Evolutionary conservation across 1,140 invertebrate species (phyloP).

Genomic region (Aphaenogaster rudis): DNA sequence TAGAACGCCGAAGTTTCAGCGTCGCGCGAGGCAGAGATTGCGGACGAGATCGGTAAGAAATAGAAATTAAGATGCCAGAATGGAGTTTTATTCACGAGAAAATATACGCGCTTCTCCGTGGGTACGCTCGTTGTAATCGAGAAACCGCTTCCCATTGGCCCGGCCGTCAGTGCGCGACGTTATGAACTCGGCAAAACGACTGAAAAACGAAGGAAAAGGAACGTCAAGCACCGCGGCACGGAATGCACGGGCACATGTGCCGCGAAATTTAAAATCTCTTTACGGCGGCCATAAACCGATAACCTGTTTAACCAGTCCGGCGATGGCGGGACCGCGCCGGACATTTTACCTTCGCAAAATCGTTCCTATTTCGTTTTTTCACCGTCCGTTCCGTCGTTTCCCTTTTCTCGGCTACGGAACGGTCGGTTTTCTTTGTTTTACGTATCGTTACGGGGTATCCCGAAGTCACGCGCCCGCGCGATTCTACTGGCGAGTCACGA

Average conservation of each 20-base stretch:
- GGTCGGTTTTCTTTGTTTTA: not conserved
- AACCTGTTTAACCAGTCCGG: conserved; percentile 85
- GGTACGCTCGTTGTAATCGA: not conserved
- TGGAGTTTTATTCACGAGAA: conserved; percentile 28
- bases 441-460: not conserved
- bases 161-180: not conserved
- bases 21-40: not conserved
- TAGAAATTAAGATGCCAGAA: conserved; percentile 20
- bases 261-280: conserved; percentile 86
- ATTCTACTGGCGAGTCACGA: not conserved
- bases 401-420: not conserved
- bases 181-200: conserved; percentile 46
- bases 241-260: conserved; percentile 79
- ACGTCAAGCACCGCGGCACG: conserved; percentile 29
- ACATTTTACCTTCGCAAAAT: conserved; percentile 81
- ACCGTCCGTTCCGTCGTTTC: conserved; percentile 23
- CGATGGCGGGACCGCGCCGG: conserved; percentile 60
- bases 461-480: not conserved
- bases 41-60: not conserved
- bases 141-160: conserved; percentile 31
- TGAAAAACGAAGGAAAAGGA: conserved; percentile 58
- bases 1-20: not conserved
- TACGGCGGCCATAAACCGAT: conserved; percentile 84
- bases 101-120: conserved; percentile 15
- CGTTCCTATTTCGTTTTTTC: conserved; percentile 79